Evolutionary conservation across 2,113 vertebrate genomes (phyloP), one percentile per base, ranked within the genome.

Genomic region (Syngnathus scovelli): DNA sequence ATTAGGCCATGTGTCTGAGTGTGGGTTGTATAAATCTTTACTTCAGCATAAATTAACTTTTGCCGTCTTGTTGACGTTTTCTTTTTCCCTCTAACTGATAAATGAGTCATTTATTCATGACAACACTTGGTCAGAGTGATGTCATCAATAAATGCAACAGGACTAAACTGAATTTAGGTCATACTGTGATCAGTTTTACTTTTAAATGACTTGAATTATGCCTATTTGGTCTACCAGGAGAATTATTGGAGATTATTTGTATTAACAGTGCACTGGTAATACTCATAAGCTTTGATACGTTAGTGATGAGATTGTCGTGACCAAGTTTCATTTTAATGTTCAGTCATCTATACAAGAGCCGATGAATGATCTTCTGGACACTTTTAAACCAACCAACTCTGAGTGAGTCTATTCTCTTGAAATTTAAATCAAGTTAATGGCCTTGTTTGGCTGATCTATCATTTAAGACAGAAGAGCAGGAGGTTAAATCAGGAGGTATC

Each of bases 401-500:
- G 23, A 13, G 23, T 66, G 37, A 27, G 10, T 64, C 33, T 64
- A 37, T 54, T 61, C 67, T 52, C 54, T 36, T 61, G 4, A 74
- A 67, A 72, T 71, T 64, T 64, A 79, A 75, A 77, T 72, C 58
- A 39, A 69, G 62, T 23, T 46, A 44, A 12, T 37, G 41, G 51
- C 23, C 46, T 33, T 9, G 64, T 69, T 71, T 77, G 74, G 77
- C 43, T 63, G 64, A 75, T 75, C 52, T 37, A 66, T 74, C 71
- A 75, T 78, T 74, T 61, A 65, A 74, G 70, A 78, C 72, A 71
- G 70, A 58, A 44, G 65, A 78, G 71, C 59, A 18, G 49, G 61
- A 70, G 70, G 68, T 67, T 56, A 65, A 77, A 81, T 76, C 59
- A 65, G 55, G 27, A 58, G 67, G 72, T 75, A 79, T 79, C 67